Evolutionary conservation across 2,888 invertebrate genomes (phyloP), one percentile per base, ranked within the genome.

Genomic region (Spicauda simplicius): DNA sequence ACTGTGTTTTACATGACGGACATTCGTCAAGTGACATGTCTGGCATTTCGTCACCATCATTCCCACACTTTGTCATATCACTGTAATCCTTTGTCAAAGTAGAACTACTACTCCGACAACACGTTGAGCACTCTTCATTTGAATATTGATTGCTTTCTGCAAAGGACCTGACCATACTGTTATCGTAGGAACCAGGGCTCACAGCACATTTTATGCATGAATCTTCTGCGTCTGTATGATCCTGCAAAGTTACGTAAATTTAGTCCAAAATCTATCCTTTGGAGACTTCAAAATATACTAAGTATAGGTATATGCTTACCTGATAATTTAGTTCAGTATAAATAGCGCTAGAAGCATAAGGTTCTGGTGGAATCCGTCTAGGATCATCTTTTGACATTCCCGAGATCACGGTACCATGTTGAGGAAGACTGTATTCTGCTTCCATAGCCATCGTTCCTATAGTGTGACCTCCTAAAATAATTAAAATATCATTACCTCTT

Each of bases 331-430:
- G 73, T 79, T 93, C 92, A n/a, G 92, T 91, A 70, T 93, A 93
- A 77, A 93, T 93, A 64, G 96, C 96, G 67, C 96, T 96, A 0
- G 97, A 96, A 5, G 97, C 97, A 75, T 97, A 97, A 1, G 97
- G 96, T 69, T 96, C 96, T 0, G 95, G 95, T 2, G 95, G 87
- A 10, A 81, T 78, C 70, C 88, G 82, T 71, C 86, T 77, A 72
- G 83, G 85, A 70, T 86, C 83, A 73, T 91, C 92, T 72, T 87
- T 88, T 30, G 83, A 81, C 73, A 88, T 86, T 50, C 86, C 60
- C 71, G 83, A 88, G 76, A 90, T 81, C 48, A 80, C 79, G 73
- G 81, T 85, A 5, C 84, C 83, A 67, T 91, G 90, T 77, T 93
- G 92, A 50, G 92, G 92, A 73, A 93, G 86, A 77, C 89, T 92